Evolutionary conservation across 2,113 vertebrate genomes (phyloP).

Genomic region (Myrmecophaga tridactyla): DNA sequence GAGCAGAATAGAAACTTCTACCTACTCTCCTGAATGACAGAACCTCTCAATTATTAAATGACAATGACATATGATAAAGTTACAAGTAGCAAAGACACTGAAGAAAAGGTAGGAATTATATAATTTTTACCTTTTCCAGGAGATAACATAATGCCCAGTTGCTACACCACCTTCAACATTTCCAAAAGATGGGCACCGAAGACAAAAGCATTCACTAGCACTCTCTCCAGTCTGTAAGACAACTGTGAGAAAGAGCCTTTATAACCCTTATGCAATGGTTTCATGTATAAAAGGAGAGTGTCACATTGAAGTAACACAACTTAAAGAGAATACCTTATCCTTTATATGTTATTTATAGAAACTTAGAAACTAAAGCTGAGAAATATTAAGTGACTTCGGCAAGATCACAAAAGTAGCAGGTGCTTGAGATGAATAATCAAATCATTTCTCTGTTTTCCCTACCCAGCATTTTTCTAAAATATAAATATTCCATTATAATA

Average conservation of each 20-base stretch:
- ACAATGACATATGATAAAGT: background rate
- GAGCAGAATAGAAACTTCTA: background rate
- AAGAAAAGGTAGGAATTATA: background rate
- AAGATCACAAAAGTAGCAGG: background rate
- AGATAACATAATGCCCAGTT: constrained; percentile 92
- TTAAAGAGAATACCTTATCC: background rate
- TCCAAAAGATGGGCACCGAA: constrained; percentile 88
- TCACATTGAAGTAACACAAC: background rate
- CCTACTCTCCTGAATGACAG: background rate
- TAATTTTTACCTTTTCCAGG: constrained; percentile 91
- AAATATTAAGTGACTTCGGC: background rate
- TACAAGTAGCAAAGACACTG: accelerated
- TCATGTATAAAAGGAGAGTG: too few species aligned
- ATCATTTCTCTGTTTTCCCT: background rate
- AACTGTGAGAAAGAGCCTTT: constrained; percentile 83
- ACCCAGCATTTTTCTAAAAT: background rate
- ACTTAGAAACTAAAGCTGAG: background rate
- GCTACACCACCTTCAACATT: constrained; percentile 87
- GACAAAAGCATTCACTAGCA: constrained; percentile 96
- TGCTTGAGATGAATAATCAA: background rate
- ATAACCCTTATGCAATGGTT: background rate
- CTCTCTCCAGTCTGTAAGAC: constrained; percentile 94
- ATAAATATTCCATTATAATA: background rate
- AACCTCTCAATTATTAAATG: background rate
- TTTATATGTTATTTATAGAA: background rate